phyloP scores from a whole-genome alignment of 2,888 invertebrate genomes.

The Nineta flava region DNA sequence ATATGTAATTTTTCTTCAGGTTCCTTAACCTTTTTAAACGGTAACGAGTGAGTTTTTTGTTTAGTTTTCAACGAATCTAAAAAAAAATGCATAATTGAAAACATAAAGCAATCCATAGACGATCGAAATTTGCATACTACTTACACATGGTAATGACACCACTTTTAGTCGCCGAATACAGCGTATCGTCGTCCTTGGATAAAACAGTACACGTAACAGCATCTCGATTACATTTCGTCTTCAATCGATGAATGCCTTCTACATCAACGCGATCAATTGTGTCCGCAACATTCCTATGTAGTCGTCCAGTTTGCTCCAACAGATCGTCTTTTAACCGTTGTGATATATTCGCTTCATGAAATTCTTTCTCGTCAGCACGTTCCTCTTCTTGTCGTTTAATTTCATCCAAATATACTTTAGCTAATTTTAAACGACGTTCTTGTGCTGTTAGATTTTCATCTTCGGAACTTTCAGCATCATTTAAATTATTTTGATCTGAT shows the following conservation, averaged over 20 bases:
- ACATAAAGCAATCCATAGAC: not conserved
- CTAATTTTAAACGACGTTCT: slow-evolving; percentile 76
- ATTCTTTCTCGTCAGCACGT: slow-evolving; percentile 44
- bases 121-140: not conserved
- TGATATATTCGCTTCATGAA: slow-evolving; percentile 48
- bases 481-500: slow-evolving; percentile 28
- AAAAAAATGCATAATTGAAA: slow-evolving; percentile 6
- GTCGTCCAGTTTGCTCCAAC: slow-evolving; percentile 69
- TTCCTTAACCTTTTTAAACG: slow-evolving; percentile 19
- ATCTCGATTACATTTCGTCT: slow-evolving; percentile 61
- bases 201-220: slow-evolving; percentile 69
- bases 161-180: slow-evolving; percentile 80
- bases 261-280: slow-evolving; percentile 30
- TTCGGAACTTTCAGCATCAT: slow-evolving; percentile 29
- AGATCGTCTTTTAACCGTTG: slow-evolving; percentile 69
- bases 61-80: slow-evolving; percentile 43
- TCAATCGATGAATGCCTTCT: slow-evolving; percentile 36
- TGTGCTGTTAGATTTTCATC: slow-evolving; percentile 70
- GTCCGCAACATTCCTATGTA: slow-evolving; percentile 60
- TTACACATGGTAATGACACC: slow-evolving; percentile 71
- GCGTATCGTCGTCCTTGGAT: slow-evolving; percentile 49
- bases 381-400: slow-evolving; percentile 62
- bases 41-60: slow-evolving; percentile 39
- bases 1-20: slow-evolving; percentile 26
- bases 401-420: slow-evolving; percentile 78